phyloP scores from a whole-genome alignment of 2,113 vertebrate genomes.

The Macaca fascicularis region T2T-MFA8v1.1 NC_088395.1:100592501-100593000 shows the following conservation, averaged over 20 bases:
- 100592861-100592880: background rate
- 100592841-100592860: background rate
- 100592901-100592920: background rate
- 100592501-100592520: accelerated
- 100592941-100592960: background rate
- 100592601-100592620: background rate
- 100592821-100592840: background rate
- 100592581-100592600: background rate
- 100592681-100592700: background rate
- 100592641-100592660: background rate
- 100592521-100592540: background rate
- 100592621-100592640: background rate
- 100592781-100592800: background rate
- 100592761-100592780: background rate
- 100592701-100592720: background rate
- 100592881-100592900: background rate
- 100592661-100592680: background rate
- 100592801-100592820: background rate
- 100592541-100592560: background rate
- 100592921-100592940: background rate
- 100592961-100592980: background rate
- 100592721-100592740: background rate
- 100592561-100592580: background rate
- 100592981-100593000: background rate
- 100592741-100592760: background rate